phyloP scores from a whole-genome alignment of 2,797 vertebrate species.

The Loriculus beryllinus region DNA sequence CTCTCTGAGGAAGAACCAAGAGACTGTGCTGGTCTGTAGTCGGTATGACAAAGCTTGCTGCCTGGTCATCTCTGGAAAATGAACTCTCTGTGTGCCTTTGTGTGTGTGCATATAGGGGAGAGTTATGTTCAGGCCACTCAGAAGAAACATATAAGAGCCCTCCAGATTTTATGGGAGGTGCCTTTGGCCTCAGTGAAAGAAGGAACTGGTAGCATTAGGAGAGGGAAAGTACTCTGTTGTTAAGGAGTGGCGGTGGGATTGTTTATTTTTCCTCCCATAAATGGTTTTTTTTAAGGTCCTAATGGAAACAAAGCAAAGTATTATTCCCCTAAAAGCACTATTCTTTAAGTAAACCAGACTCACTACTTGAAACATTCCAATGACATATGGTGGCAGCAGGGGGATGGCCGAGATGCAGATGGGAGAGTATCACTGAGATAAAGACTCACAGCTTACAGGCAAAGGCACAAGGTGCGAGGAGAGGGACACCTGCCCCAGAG shows the following conservation, averaged over 20 bases:
- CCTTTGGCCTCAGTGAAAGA: slow-evolving; percentile 37
- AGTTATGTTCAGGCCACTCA: slow-evolving; percentile 46
- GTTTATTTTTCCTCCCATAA: slow-evolving; percentile 72
- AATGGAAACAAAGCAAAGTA: slow-evolving; percentile 70
- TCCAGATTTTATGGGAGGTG: slow-evolving; percentile 62
- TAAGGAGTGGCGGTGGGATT: slow-evolving; percentile 67
- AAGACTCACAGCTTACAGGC: neutral
- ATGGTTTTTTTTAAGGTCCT: slow-evolving; percentile 55
- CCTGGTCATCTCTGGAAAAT: slow-evolving; percentile 1
- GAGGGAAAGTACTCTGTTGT: slow-evolving; percentile 67
- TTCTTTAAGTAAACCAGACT: slow-evolving; percentile 71
- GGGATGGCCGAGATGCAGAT: neutral
- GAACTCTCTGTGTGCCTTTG: neutral
- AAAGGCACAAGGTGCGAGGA: neutral
- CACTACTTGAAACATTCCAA: slow-evolving; percentile 70
- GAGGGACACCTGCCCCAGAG: neutral
- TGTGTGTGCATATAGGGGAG: neutral
- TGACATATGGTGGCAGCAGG: slow-evolving; percentile 60
- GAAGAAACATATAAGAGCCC: slow-evolving; percentile 47
- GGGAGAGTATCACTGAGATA: neutral
- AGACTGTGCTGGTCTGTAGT: neutral
- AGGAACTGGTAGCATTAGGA: slow-evolving; percentile 57
- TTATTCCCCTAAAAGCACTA: slow-evolving; percentile 70
- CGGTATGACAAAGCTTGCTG: neutral
- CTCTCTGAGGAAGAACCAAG: neutral